Percentiles rank a stretch among this genome's conserved stretches.
Conservation (phyloP, 2,888 invertebrate species). For the Pseudanteris insignis region DNA sequence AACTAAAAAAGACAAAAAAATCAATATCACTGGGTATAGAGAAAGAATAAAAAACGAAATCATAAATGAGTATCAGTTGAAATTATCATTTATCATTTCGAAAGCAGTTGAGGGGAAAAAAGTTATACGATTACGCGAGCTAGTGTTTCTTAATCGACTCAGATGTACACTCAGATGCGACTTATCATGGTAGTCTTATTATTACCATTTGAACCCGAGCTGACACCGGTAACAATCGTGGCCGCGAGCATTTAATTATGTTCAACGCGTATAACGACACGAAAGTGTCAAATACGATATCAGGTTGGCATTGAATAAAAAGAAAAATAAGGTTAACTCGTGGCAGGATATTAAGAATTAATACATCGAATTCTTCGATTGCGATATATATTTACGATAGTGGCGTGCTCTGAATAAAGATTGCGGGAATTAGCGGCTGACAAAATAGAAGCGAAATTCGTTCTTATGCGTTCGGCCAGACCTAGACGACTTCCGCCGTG, state of each 20-base stretch:
- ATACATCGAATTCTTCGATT: too few relatives aligned
- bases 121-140: constrained; percentile 16
- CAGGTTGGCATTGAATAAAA: neutral
- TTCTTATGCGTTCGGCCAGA: constrained; percentile 55
- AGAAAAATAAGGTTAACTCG: too few relatives aligned
- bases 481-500: constrained; percentile 60
- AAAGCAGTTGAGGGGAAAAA: neutral
- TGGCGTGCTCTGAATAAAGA: constrained; percentile 20
- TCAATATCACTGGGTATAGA: neutral
- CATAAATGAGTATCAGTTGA: neutral
- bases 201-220: constrained; percentile 59
- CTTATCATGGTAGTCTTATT: constrained; percentile 58
- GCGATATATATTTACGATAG: neutral
- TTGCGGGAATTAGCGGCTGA: constrained; percentile 38
- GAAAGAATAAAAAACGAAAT: neutral
- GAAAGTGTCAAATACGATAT: constrained; percentile 6
- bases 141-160: constrained; percentile 62
- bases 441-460: constrained; percentile 52
- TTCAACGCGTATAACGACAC: constrained; percentile 34
- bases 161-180: constrained; percentile 57
- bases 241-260: constrained; percentile 37
- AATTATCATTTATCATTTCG: neutral
- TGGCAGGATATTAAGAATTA: too few relatives aligned
- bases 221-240: constrained; percentile 46
- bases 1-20: too few relatives aligned